Conservation (phyloP, 2,797 vertebrate genomes). For the Pangasius mekongensis region DNA sequence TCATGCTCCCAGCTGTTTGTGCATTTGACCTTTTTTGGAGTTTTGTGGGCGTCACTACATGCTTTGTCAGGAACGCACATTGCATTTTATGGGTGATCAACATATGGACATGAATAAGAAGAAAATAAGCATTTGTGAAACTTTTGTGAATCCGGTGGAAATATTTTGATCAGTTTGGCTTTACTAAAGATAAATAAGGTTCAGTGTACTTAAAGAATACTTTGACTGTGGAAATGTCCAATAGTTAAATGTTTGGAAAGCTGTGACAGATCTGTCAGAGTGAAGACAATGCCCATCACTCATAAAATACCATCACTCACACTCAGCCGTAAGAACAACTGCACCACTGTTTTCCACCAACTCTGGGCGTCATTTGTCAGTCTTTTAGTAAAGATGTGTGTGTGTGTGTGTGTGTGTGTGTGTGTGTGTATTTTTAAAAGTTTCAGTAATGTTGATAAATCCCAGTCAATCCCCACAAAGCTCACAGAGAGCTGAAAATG, state of each 20-base stretch:
- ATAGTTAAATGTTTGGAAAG: background rate
- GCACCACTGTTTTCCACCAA: background rate
- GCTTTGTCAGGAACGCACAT: background rate
- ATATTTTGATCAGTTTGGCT: background rate
- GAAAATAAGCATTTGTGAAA: background rate
- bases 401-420: background rate
- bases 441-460: too few relatives aligned
- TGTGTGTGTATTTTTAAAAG: background rate
- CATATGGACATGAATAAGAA: background rate
- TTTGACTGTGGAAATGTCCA: slow-evolving; percentile 3
- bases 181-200: background rate
- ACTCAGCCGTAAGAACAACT: background rate
- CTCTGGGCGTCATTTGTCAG: background rate
- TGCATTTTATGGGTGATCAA: background rate
- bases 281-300: background rate
- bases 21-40: background rate
- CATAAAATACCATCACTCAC: background rate
- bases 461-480: background rate
- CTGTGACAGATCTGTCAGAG: slow-evolving; percentile 19
- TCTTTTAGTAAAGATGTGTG: background rate
- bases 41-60: background rate
- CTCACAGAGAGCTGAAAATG: background rate
- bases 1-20: background rate
- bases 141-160: background rate
- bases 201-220: background rate